These are phyloP conservation scores for Ectropis crepuscularia DNA, from an alignment of 2,888 invertebrate species.

Conservation along the genomic window DNA sequence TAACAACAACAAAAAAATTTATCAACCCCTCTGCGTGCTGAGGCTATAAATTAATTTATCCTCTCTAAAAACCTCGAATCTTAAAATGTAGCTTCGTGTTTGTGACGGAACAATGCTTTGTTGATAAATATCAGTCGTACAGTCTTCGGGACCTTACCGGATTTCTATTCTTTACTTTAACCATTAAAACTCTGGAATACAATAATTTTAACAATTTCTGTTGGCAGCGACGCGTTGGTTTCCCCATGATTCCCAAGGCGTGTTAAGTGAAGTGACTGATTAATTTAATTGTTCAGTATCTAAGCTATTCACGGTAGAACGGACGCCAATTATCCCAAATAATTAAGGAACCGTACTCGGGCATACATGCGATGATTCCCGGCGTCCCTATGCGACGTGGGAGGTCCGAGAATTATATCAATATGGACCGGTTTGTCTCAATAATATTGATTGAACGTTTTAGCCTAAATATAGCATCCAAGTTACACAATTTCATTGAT, in stretches of 20 bases:
- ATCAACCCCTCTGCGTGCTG: slow-evolving; percentile 50
- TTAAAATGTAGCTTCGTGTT: slow-evolving; percentile 36
- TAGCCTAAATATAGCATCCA: slow-evolving; percentile 20
- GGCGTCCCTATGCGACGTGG: slow-evolving; percentile 54
- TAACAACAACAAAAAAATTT: slow-evolving; percentile 45
- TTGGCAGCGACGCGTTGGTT: slow-evolving; percentile 5
- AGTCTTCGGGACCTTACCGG: slow-evolving; percentile 28
- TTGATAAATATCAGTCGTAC: slow-evolving; percentile 43
- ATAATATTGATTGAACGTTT: slow-evolving; percentile 38
- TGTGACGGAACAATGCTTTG: slow-evolving; percentile 46
- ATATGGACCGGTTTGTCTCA: slow-evolving; percentile 39
- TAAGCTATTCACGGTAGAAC: slow-evolving; percentile 52
- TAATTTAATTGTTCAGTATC: slow-evolving; percentile 42
- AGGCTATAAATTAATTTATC: slow-evolving; percentile 59
- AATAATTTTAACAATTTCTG: slow-evolving; percentile 25
- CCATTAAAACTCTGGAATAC: slow-evolving; percentile 2
- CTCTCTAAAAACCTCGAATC: slow-evolving; percentile 46
- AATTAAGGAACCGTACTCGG: slow-evolving; percentile 45
- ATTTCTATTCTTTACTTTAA: slow-evolving; percentile 17
- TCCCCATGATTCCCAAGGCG: slow-evolving; percentile 12
- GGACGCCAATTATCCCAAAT: slow-evolving; percentile 61
- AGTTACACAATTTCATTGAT: slow-evolving; percentile 29
- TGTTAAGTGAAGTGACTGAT: slow-evolving; percentile 36
- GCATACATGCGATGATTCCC: slow-evolving; percentile 42
- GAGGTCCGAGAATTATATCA: slow-evolving; percentile 54